phyloP scores from a whole-genome alignment of 1,140 invertebrate genomes.

The Gryllus bimaculatus region DNA sequence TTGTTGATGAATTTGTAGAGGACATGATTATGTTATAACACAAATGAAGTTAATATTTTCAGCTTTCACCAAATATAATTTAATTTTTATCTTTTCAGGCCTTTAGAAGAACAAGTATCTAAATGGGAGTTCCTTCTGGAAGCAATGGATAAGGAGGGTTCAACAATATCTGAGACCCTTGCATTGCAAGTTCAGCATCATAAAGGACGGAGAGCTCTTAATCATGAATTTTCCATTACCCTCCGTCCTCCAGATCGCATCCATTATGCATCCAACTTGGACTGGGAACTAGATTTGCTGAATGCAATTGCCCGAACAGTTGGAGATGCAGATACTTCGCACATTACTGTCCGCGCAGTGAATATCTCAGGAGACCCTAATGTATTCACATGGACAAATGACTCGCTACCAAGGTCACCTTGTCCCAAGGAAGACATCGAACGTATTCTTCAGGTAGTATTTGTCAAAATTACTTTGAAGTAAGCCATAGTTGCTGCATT shows the following conservation, averaged over 20 bases:
- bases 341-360: conserved; percentile 58
- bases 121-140: conserved; percentile 68
- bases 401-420: conserved; percentile 61
- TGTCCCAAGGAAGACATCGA: conserved; percentile 67
- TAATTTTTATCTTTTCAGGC: conserved; percentile 42
- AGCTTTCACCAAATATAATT: no score
- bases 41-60: no score
- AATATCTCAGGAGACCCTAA: conserved; percentile 43
- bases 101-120: conserved; percentile 76
- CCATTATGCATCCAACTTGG: conserved; percentile 46
- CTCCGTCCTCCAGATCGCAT: conserved; percentile 48
- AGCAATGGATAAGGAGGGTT: conserved; percentile 65
- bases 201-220: conserved; percentile 60
- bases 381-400: conserved; percentile 79
- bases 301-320: conserved; percentile 57
- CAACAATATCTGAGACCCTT: conserved; percentile 54
- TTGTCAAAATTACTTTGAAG: background rate
- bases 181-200: conserved; percentile 76
- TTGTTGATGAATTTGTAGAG: no score
- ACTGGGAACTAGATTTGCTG: conserved; percentile 49
- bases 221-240: conserved; percentile 68
- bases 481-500: no score
- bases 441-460: conserved; percentile 51
- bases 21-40: no score
- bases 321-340: conserved; percentile 53